Conservation (phyloP, 2,888 invertebrate genomes). For the Standfussiana lucernea region DNA sequence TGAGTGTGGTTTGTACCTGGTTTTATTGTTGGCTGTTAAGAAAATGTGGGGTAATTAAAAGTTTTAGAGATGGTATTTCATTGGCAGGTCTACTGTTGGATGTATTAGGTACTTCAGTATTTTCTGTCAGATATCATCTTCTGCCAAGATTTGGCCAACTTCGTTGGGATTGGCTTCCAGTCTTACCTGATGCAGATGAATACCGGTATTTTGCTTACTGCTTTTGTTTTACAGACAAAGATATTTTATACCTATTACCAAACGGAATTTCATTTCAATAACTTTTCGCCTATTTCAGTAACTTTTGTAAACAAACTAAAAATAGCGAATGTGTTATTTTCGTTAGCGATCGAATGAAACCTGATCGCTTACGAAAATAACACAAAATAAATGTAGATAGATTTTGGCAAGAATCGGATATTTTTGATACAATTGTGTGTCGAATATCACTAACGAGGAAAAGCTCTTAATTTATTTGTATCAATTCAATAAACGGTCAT, state of each 20-base stretch:
- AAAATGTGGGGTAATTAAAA: neutral
- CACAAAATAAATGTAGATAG: neutral
- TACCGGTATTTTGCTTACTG: too few relatives aligned
- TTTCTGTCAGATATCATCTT: too few relatives aligned
- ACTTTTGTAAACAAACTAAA: too few relatives aligned
- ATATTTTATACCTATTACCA: too few relatives aligned
- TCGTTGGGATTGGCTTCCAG: too few relatives aligned
- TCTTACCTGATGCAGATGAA: too few relatives aligned
- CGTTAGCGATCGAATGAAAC: too few relatives aligned
- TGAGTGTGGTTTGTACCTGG: constrained; percentile 12
- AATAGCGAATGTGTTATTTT: neutral
- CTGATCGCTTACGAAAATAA: neutral
- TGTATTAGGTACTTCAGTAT: too few relatives aligned
- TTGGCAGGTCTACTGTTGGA: neutral
- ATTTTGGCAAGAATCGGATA: neutral
- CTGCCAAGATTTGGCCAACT: too few relatives aligned
- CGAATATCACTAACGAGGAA: neutral
- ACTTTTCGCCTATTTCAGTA: too few relatives aligned
- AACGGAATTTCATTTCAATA: too few relatives aligned
- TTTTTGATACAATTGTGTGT: neutral
- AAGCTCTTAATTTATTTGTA: neutral
- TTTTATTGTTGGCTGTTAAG: constrained; percentile 7
- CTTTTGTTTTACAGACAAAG: too few relatives aligned
- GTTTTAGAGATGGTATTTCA: neutral
- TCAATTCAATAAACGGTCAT: neutral